These are phyloP conservation scores for Synodontis membranacea DNA, from an alignment of 2,113 vertebrate species.

Conservation along the genomic window DNA sequence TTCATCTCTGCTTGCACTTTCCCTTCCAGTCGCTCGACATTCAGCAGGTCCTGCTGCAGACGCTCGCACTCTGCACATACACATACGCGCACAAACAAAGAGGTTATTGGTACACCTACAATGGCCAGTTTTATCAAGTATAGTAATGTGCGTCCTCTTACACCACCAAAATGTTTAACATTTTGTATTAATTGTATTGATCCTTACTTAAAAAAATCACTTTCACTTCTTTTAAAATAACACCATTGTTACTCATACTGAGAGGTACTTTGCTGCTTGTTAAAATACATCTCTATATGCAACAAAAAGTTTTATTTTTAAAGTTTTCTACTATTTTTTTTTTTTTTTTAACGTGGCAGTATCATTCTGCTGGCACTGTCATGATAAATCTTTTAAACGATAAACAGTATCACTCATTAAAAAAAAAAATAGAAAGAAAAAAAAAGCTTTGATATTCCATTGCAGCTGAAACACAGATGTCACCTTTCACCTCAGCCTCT, in stretches of 20 bases:
- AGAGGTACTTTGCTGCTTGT: neutral
- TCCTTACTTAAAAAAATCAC: neutral
- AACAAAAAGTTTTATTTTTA: neutral
- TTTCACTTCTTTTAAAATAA: neutral
- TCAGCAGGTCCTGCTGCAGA: constrained; percentile 91
- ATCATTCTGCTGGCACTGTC: neutral
- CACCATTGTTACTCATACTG: neutral
- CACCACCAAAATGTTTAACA: too few species aligned
- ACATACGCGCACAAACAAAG: neutral
- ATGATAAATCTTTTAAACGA: neutral
- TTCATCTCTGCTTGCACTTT: constrained; percentile 86
- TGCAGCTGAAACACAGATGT: neutral
- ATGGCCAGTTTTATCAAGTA: neutral
- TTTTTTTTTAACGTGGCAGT: neutral
- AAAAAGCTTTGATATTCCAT: neutral
- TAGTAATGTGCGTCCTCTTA: too few species aligned
- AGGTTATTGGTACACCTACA: neutral
- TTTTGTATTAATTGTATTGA: neutral
- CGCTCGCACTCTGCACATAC: constrained; percentile 81
- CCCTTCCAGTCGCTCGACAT: constrained; percentile 89
- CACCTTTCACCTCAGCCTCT: neutral
- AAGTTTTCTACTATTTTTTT: neutral
- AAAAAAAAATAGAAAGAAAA: neutral
- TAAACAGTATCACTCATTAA: neutral
- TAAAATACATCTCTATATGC: neutral